phyloP scores from a whole-genome alignment of 2,888 invertebrate genomes.

The Machimus atricapillus region DNA sequence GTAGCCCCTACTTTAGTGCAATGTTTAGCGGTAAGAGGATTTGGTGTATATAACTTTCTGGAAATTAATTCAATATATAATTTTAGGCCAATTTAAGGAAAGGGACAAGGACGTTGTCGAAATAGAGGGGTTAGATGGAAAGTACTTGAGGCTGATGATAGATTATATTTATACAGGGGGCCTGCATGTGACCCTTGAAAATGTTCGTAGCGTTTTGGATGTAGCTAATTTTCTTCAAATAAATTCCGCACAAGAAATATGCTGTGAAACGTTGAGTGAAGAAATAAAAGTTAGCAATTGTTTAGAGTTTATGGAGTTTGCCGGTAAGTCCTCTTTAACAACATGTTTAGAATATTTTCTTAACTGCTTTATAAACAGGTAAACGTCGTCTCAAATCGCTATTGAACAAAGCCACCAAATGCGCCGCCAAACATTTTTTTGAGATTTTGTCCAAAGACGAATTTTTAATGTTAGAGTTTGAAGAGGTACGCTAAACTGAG shows the following conservation, averaged over 20 bases:
- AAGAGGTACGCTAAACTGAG: conserved; percentile 41
- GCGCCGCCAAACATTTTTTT: conserved; percentile 44
- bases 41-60: neutral
- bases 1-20: conserved; percentile 43
- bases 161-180: conserved; percentile 45
- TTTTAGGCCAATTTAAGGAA: conserved; percentile 52
- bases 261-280: conserved; percentile 36
- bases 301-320: conserved; percentile 43
- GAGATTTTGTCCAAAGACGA: conserved; percentile 41
- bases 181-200: conserved; percentile 37
- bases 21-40: conserved; percentile 44
- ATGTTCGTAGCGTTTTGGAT: conserved; percentile 41
- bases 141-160: conserved; percentile 29
- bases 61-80: neutral
- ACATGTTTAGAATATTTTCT: neutral
- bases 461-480: conserved; percentile 44
- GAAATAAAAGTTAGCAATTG: conserved; percentile 42
- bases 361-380: conserved; percentile 30
- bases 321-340: conserved; percentile 14
- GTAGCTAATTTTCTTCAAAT: conserved; percentile 45
- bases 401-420: conserved; percentile 35
- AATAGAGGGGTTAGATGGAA: conserved; percentile 42
- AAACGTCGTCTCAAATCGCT: conserved; percentile 45
- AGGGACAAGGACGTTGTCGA: conserved; percentile 50
- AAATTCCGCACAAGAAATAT: conserved; percentile 43